Evolutionary conservation across 2,888 invertebrate genomes (phyloP).

Genomic region (Xylocampa areola): DNA sequence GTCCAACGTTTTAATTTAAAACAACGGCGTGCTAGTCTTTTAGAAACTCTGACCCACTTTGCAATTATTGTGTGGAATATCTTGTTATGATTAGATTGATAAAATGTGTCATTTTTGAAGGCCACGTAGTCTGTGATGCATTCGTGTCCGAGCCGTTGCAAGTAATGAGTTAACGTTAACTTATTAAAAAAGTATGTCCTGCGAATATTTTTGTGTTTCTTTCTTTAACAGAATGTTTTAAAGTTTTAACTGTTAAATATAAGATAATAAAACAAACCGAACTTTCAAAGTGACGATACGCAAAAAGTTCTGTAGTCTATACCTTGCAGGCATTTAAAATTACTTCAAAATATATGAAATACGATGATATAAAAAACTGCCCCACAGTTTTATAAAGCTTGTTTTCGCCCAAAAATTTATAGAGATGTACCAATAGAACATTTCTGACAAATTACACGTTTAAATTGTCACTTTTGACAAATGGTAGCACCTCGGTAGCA

Average conservation of each 20-base stretch:
- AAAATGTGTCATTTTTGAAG: conserved; percentile 5
- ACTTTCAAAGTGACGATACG: conserved; percentile 2
- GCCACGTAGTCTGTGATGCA: no score
- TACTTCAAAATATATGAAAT: neutral
- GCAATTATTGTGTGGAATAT: conserved; percentile 20
- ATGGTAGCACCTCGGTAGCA: conserved; percentile 14
- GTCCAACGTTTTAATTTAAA: conserved; percentile 45
- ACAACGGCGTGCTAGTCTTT: conserved; percentile 33
- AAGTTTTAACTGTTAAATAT: neutral
- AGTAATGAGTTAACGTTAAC: no score
- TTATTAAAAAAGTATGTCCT: no score
- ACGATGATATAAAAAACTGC: neutral
- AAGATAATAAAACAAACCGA: neutral
- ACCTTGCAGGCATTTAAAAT: neutral
- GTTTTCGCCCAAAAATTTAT: conserved; percentile 11
- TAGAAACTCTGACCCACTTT: conserved; percentile 33
- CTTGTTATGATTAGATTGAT: conserved; percentile 13
- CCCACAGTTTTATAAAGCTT: neutral
- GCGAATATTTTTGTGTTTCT: neutral
- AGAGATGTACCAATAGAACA: conserved; percentile 7
- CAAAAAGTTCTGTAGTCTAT: neutral
- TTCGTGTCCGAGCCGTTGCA: no score
- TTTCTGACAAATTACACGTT: conserved; percentile 34
- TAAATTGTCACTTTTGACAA: conserved; percentile 26
- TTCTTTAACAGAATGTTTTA: neutral